Evolutionary conservation across 2,113 vertebrate genomes (phyloP).

Genomic region (zebrafish (Danio rerio)): GRCz12tu NC_133192.1:31807501-31808000

Average conservation of each 20-base stretch:
- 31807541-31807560: slow-evolving; percentile 93
- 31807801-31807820: slow-evolving; percentile 45
- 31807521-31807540: slow-evolving; percentile 95
- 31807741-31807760: slow-evolving; percentile 74
- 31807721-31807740: slow-evolving; percentile 51
- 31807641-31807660: slow-evolving; percentile 57
- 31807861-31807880: slow-evolving; percentile 42
- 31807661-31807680: slow-evolving; percentile 82
- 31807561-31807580: slow-evolving; percentile 93
- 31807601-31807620: slow-evolving; percentile 81
- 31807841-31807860: slow-evolving; percentile 57
- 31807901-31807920: slow-evolving; percentile 75
- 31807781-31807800: slow-evolving; percentile 35
- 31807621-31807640: slow-evolving; percentile 49
- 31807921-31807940: slow-evolving; percentile 58
- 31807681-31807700: slow-evolving; percentile 84
- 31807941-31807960: slow-evolving; percentile 55
- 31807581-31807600: slow-evolving; percentile 91
- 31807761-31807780: slow-evolving; percentile 67
- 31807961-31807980: slow-evolving; percentile 53
- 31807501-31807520: slow-evolving; percentile 99
- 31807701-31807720: slow-evolving; percentile 90
- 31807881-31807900: slow-evolving; percentile 55
- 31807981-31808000: slow-evolving; percentile 56
- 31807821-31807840: slow-evolving; percentile 49